Conservation (phyloP, 2,797 vertebrate species). For the Eospalax fontanierii region DNA sequence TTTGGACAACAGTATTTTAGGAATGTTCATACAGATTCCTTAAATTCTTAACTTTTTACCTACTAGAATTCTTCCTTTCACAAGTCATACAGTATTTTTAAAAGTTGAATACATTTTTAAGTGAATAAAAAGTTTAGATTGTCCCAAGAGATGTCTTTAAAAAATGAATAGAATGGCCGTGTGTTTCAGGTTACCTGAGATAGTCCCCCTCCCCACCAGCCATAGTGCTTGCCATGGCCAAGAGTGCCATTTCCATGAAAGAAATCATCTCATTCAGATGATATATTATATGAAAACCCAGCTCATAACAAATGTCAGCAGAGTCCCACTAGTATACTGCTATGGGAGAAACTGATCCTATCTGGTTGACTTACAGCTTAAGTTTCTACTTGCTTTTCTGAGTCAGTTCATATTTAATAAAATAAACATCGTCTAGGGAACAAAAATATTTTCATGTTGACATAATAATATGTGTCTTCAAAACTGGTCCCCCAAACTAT, state of each 20-base stretch:
- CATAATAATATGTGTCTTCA: conserved; percentile 17
- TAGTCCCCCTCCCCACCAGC: not conserved
- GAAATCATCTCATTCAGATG: not conserved
- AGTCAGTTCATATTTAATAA: not conserved
- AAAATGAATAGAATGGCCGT: not conserved
- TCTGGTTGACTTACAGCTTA: not conserved
- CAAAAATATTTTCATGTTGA: conserved; percentile 23
- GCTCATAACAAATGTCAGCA: not conserved
- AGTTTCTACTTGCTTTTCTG: conserved; percentile 45
- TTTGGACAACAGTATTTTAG: not conserved
- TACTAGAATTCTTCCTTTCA: not conserved
- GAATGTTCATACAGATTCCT: not conserved
- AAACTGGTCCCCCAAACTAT: not conserved
- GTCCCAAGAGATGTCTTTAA: not conserved
- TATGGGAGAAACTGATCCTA: not conserved
- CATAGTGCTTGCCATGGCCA: not conserved
- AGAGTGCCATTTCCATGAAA: not conserved
- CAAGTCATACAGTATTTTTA: not conserved
- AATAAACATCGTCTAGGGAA: conserved; percentile 33
- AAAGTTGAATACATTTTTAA: conserved; percentile 33
- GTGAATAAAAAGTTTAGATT: not conserved
- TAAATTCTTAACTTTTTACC: not conserved
- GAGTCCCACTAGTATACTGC: not conserved
- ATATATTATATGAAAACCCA: not conserved
- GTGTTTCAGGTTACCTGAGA: not conserved